Evolutionary conservation across 2,888 invertebrate species (phyloP), one percentile per base, ranked within the genome.

Genomic region (Odontomyia ornata): DNA sequence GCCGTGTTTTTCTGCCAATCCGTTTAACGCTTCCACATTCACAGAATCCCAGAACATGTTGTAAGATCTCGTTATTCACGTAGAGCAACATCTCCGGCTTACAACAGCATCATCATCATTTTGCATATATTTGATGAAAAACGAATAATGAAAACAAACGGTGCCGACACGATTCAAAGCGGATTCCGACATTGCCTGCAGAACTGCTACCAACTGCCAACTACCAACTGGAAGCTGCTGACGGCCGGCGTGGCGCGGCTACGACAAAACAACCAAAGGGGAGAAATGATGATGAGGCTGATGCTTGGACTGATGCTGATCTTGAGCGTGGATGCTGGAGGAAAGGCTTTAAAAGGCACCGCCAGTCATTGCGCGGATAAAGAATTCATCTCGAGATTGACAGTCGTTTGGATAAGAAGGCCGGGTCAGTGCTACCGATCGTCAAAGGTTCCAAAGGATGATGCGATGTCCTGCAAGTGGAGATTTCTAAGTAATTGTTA

Each of bases 1-100:
- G 65, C 75, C 79, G 65, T 79, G 77, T 79, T 79, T 76, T 75
- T 67, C 75, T 78, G 71, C 76, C 75, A 77, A 77, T 79, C 77
- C 77, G 28, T 72, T 64, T 76, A 65, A 73, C 73, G 73, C 73
- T 57, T 73, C 73, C 57, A 73, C 30, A 57, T 57, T n/a, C 46
- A 21, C 36, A 23, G 57, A 57, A 25, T 47, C 69, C 69, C 46
- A 57, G 21, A 73, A 73, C 73, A 73, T 57, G 28, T 57, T 73
- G 73, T 73, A 57, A 57, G 30, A 73, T 57, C 73, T 57, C 60
- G 73, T 73, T 73, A 57, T 57, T 73, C 73, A 69, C 46, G 47
- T 47, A 46, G 69, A 46, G 25, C 46, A 36, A 27, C 57, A 57
- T 72, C 57, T 21, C 36, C 46, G 28, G 15, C 36, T 60, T 36